Evolutionary conservation across 1,140 invertebrate species (phyloP).

Genomic region (Helicorthomorpha holstii): DNA sequence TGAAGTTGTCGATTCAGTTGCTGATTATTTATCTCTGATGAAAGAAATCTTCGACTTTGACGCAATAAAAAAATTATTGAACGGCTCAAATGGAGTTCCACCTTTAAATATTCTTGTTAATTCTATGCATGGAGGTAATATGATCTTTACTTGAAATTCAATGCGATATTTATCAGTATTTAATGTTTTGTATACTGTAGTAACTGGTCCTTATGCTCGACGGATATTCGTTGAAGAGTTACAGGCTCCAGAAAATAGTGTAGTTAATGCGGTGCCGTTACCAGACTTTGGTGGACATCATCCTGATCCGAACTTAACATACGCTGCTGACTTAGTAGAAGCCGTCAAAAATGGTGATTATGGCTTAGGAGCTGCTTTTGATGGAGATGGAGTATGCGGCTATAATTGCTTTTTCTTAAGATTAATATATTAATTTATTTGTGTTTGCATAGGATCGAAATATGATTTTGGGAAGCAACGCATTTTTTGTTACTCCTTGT

Average conservation of each 20-base stretch:
- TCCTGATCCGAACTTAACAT: constrained; percentile 97
- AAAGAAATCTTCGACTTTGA: constrained; percentile 94
- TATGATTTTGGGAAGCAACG: constrained; percentile 90
- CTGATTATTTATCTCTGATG: constrained; percentile 82
- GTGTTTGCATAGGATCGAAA: constrained; percentile 53
- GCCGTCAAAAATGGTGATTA: constrained; percentile 57
- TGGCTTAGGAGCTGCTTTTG: constrained; percentile 95
- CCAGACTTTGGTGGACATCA: constrained; percentile 93
- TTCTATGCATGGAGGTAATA: constrained; percentile 82
- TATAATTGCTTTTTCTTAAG: constrained; percentile 6
- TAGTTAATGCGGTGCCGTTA: constrained; percentile 55
- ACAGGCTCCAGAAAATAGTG: constrained; percentile 43
- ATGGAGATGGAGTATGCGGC: constrained; percentile 75
- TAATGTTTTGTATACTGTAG: constrained; percentile 32
- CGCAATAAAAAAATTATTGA: constrained; percentile 54
- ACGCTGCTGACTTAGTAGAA: constrained; percentile 71
- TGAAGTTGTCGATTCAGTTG: constrained; percentile 79
- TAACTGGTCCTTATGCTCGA: constrained; percentile 89
- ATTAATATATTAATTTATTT: not conserved
- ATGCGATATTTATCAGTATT: not conserved
- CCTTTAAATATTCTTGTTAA: constrained; percentile 77
- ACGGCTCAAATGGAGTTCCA: constrained; percentile 40
- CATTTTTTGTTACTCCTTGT: constrained; percentile 96
- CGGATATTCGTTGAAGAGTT: constrained; percentile 78
- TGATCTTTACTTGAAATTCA: not conserved